phyloP scores from a whole-genome alignment of 2,888 invertebrate species.

The Nomada flava region DNA sequence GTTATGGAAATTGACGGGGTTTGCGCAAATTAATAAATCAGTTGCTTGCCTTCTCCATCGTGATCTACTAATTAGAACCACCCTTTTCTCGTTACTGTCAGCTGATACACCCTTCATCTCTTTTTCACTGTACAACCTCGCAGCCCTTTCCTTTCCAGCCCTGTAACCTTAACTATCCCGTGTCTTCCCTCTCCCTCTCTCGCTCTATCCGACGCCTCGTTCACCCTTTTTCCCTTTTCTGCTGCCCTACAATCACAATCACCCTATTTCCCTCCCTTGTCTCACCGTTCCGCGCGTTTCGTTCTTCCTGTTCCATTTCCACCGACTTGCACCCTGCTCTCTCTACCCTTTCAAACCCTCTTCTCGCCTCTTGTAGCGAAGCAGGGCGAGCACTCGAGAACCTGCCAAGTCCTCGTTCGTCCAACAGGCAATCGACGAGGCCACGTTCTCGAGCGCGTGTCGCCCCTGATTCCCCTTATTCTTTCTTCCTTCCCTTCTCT shows the following conservation, averaged over 20 bases:
- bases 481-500: conserved; percentile 13
- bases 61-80: background rate
- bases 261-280: background rate
- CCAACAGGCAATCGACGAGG: conserved; percentile 47
- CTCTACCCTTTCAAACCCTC: background rate
- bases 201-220: background rate
- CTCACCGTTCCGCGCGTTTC: background rate
- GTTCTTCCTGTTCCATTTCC: background rate
- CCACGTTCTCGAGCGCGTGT: conserved; percentile 55
- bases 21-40: too few species aligned
- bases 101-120: background rate
- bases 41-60: too few species aligned
- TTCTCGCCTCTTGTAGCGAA: background rate
- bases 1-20: too few species aligned
- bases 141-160: conserved; percentile 3
- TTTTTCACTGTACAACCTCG: background rate
- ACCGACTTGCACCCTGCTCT: background rate
- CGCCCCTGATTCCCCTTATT: conserved; percentile 41
- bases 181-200: background rate
- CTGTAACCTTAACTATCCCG: background rate
- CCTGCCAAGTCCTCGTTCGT: conserved; percentile 33
- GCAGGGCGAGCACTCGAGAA: background rate
- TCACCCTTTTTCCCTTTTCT: background rate
- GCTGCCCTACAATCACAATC: background rate
- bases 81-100: background rate